These are phyloP conservation scores for Stegana nigrithorax DNA, from an alignment of 2,888 invertebrate genomes.

Conservation along the genomic window DNA sequence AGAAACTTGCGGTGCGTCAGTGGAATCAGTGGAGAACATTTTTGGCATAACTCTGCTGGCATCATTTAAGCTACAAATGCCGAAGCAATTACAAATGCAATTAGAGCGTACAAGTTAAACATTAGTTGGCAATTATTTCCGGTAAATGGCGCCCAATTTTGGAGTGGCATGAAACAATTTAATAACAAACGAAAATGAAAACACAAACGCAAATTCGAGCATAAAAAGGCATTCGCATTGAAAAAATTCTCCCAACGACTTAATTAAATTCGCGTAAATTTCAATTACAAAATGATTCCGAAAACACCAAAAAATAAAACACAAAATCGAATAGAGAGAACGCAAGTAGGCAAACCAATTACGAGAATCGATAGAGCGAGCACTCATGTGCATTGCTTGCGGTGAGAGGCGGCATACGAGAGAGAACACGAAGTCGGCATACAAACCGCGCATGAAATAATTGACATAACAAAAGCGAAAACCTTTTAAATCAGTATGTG, in stretches of 20 bases:
- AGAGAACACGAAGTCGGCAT: background rate
- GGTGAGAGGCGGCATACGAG: constrained; percentile 16
- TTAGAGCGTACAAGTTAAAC: background rate
- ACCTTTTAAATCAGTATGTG: constrained; percentile 25
- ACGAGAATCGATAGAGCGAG: too few species aligned
- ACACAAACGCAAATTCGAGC: background rate
- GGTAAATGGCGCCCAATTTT: constrained; percentile 16
- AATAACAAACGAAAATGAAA: background rate
- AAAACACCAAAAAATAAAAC: constrained; percentile 9
- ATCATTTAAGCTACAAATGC: constrained; percentile 15
- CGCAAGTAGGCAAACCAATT: too few species aligned
- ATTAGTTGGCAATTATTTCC: constrained; percentile 4
- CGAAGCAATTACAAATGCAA: constrained; percentile 13
- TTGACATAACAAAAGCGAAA: constrained; percentile 21
- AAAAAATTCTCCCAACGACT: constrained; percentile 31
- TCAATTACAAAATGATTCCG: constrained; percentile 28
- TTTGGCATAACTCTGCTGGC: constrained; percentile 1
- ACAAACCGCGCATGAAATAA: constrained; percentile 6
- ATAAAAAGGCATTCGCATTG: constrained; percentile 5
- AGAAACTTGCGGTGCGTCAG: too few species aligned
- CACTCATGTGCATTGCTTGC: constrained; percentile 18
- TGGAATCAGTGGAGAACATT: too few species aligned
- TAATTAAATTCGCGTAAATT: constrained; percentile 43
- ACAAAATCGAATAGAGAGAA: background rate
- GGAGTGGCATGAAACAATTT: constrained; percentile 7